Evolutionary conservation across 2,113 vertebrate genomes (phyloP).

Genomic region (Sorex araneus): DNA sequence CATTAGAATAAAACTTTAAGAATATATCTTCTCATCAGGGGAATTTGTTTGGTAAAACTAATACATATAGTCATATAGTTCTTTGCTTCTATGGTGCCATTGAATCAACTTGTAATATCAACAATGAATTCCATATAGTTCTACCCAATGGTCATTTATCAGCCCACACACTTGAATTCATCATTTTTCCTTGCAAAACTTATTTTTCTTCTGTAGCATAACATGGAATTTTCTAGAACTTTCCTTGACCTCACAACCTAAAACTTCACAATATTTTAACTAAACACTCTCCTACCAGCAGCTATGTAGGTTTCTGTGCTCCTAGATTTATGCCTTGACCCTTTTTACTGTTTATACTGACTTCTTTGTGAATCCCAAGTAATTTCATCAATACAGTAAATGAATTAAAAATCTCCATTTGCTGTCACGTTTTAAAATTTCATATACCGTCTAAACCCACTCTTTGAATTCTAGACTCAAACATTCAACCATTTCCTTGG

Average conservation of each 20-base stretch:
- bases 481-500: conserved; percentile 15
- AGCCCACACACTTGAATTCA: neutral
- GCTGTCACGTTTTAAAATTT: neutral
- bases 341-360: neutral
- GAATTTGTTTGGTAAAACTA: neutral
- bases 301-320: neutral
- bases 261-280: conserved; percentile 20
- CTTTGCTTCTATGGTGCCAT: neutral
- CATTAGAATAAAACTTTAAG: neutral
- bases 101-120: neutral
- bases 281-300: neutral
- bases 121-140: neutral
- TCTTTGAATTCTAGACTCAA: conserved; percentile 33
- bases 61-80: neutral
- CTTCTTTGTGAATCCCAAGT: neutral
- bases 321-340: neutral
- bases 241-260: neutral
- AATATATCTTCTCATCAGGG: neutral
- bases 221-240: neutral
- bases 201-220: neutral
- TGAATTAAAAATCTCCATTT: neutral
- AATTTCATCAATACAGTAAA: neutral
- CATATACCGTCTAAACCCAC: neutral
- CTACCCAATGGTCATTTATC: neutral
- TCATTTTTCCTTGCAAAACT: neutral